phyloP scores from a whole-genome alignment of 2,797 vertebrate genomes.

The Nannoperca obscura region DNA sequence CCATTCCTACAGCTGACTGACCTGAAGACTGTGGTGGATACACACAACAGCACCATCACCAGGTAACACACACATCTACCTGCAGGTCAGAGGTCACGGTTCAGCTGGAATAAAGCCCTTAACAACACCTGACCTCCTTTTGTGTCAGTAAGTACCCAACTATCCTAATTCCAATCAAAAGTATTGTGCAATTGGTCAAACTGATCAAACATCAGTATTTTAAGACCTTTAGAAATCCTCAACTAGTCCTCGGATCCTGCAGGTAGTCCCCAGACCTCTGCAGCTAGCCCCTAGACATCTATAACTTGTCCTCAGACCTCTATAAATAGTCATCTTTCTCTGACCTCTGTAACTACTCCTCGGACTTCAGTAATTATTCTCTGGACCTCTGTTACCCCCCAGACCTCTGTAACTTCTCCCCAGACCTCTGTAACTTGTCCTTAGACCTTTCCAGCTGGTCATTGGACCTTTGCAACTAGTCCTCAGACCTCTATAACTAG shows the following conservation, averaged over 20 bases:
- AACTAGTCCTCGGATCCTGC: not conserved
- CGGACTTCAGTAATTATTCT: too few species aligned
- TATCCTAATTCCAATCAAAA: not conserved
- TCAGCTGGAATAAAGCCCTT: not conserved
- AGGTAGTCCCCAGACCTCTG: too few species aligned
- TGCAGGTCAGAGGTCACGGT: not conserved
- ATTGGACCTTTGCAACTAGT: not conserved
- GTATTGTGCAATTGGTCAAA: not conserved
- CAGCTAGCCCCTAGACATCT: not conserved
- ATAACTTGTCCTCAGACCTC: not conserved
- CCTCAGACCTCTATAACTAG: too few species aligned
- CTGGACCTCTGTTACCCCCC: not conserved
- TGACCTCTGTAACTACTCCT: too few species aligned
- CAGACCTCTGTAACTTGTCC: too few species aligned
- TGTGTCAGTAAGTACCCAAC: not conserved
- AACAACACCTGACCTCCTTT: not conserved
- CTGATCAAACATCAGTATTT: too few species aligned
- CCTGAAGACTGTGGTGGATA: constrained; percentile 93
- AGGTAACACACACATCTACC: constrained; percentile 83
- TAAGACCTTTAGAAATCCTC: not conserved
- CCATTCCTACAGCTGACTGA: constrained; percentile 94
- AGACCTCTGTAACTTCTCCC: not conserved
- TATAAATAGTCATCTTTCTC: not conserved
- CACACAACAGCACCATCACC: constrained; percentile 94
- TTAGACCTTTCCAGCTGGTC: too few species aligned